Percentiles rank a stretch among this genome's conserved stretches.
Evolutionary conservation across 2,888 invertebrate genomes (phyloP).

Genomic region (Ametastegia equiseti): DNA sequence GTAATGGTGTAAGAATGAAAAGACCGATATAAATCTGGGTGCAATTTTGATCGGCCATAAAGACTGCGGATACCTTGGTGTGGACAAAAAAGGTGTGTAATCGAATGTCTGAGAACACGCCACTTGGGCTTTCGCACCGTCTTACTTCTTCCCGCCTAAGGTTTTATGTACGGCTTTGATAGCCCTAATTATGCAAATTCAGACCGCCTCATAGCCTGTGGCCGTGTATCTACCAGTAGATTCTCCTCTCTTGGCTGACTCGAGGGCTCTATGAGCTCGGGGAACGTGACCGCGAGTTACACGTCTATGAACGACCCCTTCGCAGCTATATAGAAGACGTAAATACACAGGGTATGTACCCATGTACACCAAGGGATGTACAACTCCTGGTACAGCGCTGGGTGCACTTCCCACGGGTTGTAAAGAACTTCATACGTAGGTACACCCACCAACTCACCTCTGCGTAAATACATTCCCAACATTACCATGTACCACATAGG

Average conservation of each 20-base stretch:
- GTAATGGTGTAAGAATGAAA: too few relatives aligned
- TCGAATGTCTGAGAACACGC: neutral
- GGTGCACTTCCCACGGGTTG: conserved; percentile 7
- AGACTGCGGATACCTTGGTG: too few relatives aligned
- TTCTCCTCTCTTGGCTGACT: conserved; percentile 28
- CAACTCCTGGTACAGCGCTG: neutral
- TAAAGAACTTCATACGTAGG: neutral
- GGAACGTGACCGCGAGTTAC: conserved; percentile 23
- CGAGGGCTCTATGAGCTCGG: conserved; percentile 21
- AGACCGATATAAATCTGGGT: too few relatives aligned
- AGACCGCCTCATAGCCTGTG: neutral
- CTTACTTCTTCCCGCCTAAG: neutral
- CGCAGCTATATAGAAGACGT: neutral
- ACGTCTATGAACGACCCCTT: conserved; percentile 16
- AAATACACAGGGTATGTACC: neutral
- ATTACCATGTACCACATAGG: neutral
- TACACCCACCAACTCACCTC: neutral
- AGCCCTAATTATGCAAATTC: conserved; percentile 45
- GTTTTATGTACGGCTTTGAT: conserved; percentile 36
- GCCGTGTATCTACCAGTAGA: conserved; percentile 16
- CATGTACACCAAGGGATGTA: neutral
- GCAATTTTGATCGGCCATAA: too few relatives aligned
- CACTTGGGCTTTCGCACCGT: neutral
- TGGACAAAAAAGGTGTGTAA: neutral
- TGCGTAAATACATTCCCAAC: neutral